Evolutionary conservation across 2,888 invertebrate genomes (phyloP).

Genomic region (Plebejus anna): DNA sequence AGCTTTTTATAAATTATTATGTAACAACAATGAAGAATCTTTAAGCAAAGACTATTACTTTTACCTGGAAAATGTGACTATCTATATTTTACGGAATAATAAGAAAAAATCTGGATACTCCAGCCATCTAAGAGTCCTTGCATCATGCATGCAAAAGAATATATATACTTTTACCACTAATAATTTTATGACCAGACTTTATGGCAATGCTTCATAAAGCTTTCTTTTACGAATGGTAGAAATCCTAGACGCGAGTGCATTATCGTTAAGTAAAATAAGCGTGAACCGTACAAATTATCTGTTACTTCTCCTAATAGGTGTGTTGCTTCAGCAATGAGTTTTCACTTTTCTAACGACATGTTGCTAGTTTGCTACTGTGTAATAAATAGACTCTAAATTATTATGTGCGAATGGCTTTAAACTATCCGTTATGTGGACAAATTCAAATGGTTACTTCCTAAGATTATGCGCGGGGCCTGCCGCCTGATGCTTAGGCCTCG

Average conservation of each 20-base stretch:
- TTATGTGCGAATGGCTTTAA: background rate
- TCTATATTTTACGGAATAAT: no score
- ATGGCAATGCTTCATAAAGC: background rate
- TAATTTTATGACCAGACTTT: background rate
- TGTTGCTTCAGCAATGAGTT: background rate
- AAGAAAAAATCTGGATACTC: no score
- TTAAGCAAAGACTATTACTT: no score
- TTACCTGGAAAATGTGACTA: no score
- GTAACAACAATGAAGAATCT: no score
- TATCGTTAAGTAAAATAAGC: constrained; percentile 36
- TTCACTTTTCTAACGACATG: background rate
- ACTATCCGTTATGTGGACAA: background rate
- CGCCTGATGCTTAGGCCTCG: no score
- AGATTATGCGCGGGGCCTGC: no score
- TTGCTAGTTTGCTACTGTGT: background rate
- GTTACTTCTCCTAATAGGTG: constrained; percentile 2
- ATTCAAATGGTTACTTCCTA: background rate
- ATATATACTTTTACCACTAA: background rate
- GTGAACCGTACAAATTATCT: constrained; percentile 40
- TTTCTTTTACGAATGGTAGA: constrained; percentile 30
- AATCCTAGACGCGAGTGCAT: constrained; percentile 34
- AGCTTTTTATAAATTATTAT: no score
- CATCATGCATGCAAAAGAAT: background rate
- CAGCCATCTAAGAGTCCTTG: no score
- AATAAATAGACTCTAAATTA: background rate